These are phyloP conservation scores for Erythrocercus mccallii DNA, from an alignment of 2,113 vertebrate species.

Conservation along the genomic window DNA sequence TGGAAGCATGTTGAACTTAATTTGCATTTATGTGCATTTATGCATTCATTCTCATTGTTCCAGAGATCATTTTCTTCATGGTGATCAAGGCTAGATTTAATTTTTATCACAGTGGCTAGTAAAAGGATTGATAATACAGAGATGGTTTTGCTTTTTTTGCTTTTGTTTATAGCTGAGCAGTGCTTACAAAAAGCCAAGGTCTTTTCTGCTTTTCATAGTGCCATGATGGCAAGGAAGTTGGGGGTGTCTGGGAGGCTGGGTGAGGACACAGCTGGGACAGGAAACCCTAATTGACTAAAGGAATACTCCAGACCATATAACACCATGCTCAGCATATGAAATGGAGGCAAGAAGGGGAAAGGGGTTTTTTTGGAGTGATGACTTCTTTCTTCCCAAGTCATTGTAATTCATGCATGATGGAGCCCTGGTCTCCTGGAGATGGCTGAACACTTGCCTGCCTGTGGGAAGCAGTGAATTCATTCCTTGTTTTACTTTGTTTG, in stretches of 20 bases:
- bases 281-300: too few relatives aligned
- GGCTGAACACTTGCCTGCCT: background rate
- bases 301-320: background rate
- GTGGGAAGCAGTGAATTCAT: background rate
- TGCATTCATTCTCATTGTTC: background rate
- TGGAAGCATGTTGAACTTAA: background rate
- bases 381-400: background rate
- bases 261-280: background rate
- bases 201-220: background rate
- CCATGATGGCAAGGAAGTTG: background rate
- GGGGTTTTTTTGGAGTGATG: rapidly evolving
- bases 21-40: background rate
- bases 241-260: rapidly evolving
- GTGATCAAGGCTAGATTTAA: background rate
- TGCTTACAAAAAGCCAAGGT: background rate
- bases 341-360: background rate
- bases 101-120: background rate
- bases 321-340: too few relatives aligned
- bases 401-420: background rate
- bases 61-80: background rate
- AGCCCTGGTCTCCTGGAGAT: background rate
- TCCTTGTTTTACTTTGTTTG: background rate
- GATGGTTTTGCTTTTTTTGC: background rate
- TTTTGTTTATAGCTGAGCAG: background rate
- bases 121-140: background rate